Evolutionary conservation across 2,888 invertebrate species (phyloP), one percentile per base, ranked within the genome.

Genomic region (Podabrus alpinus): DNA sequence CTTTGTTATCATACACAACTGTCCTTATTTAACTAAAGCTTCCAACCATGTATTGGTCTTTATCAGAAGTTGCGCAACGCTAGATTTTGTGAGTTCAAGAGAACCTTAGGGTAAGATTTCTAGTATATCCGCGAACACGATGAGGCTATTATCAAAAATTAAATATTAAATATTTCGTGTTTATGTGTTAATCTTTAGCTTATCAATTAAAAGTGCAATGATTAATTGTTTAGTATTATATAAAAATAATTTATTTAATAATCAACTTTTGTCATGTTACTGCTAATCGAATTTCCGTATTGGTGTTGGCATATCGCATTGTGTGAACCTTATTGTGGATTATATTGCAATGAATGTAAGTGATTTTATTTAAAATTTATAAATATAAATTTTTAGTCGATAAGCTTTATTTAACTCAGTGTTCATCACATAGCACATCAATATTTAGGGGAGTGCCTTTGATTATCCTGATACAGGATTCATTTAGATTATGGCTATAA

Each of bases 401-500:
- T 45, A 45, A 45, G 45, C 45, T 45, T 45, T 45, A 45, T 45
- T 45, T 45, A 45, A 45, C 45, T n/a, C 45, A n/a, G 45, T 45
- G 45, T 45, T 45, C 45, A 45, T 45, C 60, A 67, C n/a, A 64
- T 66, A 69, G 25, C 66, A 66, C 69, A 64, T 73, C 73, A 59
- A 73, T 73, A 73, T 69, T 69, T 73, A 73, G 69, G 69, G 73
- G 73, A 73, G 69, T 72, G 73, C 59, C 69, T 64, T 69, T 59
- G 25, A 64, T 64, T 21, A 64, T 64, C 62, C 62, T 21, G 21
- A 45, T 45, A 64, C 62, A 19, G 62, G 62, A 64, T 19, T 45
- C 45, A 64, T 64, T 64, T 64, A 19, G 62, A 16, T 45, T 45
- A 45, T 45, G 13, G 45, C 45, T 45, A 45, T 45, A 45, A 64